Evolutionary conservation across 2,888 invertebrate species (phyloP).

Genomic region (Agriopis leucophaearia): DNA sequence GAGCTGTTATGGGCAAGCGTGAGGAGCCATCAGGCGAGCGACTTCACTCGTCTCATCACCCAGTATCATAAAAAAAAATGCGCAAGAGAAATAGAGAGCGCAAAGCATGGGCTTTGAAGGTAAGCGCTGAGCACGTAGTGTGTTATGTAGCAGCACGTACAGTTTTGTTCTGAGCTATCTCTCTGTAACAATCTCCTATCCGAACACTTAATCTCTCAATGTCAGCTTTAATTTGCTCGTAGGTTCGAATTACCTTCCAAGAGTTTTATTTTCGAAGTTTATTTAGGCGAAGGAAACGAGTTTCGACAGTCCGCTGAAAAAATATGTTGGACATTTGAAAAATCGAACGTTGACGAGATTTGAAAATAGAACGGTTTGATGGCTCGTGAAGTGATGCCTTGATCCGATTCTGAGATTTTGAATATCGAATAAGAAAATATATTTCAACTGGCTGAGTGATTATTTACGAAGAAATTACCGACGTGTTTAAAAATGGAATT

Average conservation of each 20-base stretch:
- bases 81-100: too few species aligned
- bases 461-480: not conserved
- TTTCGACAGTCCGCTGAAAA: conserved; percentile 73
- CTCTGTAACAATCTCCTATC: conserved; percentile 1
- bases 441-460: not conserved
- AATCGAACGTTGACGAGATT: conserved; percentile 41
- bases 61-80: too few species aligned
- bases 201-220: conserved; percentile 81
- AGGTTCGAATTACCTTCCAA: conserved; percentile 81
- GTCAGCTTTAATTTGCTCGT: conserved; percentile 83
- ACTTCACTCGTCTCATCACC: too few species aligned
- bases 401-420: conserved; percentile 25
- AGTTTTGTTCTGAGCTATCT: not conserved
- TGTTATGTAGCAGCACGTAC: not conserved
- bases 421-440: conserved; percentile 17
- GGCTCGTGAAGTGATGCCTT: conserved; percentile 29
- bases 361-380: conserved; percentile 38
- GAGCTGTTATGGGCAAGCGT: too few species aligned
- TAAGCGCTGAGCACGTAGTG: not conserved
- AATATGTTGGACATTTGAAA: conserved; percentile 58
- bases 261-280: conserved; percentile 80
- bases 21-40: too few species aligned
- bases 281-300: conserved; percentile 72
- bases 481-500: conserved; percentile 4
- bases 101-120: too few species aligned